phyloP scores from a whole-genome alignment of 1,140 invertebrate genomes.

The Melanaphis sacchari region DNA sequence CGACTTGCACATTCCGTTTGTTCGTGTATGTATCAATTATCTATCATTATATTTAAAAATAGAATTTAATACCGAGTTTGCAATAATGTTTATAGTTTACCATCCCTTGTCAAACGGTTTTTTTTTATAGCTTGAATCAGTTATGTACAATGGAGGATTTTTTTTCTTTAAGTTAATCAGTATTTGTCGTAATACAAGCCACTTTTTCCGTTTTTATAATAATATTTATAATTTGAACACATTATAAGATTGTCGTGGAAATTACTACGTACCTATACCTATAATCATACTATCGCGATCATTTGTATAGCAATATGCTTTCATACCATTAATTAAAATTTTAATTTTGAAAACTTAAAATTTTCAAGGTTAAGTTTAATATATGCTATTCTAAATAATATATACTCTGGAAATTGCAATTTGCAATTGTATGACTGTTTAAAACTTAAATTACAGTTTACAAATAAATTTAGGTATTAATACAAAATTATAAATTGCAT shows the following conservation, averaged over 20 bases:
- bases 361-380: neutral
- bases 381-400: neutral
- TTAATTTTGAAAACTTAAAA: neutral
- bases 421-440: neutral
- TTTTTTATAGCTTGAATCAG: neutral
- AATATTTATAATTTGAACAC: neutral
- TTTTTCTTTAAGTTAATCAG: neutral
- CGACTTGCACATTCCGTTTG: neutral
- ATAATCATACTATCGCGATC: neutral
- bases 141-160: neutral
- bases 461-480: neutral
- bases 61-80: neutral
- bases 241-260: neutral
- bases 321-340: neutral
- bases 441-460: neutral
- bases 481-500: neutral
- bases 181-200: neutral
- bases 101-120: neutral
- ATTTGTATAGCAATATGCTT: neutral
- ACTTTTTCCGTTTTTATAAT: neutral
- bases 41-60: slow-evolving; percentile 1
- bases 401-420: neutral
- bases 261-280: neutral
- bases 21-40: neutral
- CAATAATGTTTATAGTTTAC: neutral